These are phyloP conservation scores for Xiphorhynchus elegans DNA, from an alignment of 2,113 vertebrate genomes.

Conservation along the genomic window DNA sequence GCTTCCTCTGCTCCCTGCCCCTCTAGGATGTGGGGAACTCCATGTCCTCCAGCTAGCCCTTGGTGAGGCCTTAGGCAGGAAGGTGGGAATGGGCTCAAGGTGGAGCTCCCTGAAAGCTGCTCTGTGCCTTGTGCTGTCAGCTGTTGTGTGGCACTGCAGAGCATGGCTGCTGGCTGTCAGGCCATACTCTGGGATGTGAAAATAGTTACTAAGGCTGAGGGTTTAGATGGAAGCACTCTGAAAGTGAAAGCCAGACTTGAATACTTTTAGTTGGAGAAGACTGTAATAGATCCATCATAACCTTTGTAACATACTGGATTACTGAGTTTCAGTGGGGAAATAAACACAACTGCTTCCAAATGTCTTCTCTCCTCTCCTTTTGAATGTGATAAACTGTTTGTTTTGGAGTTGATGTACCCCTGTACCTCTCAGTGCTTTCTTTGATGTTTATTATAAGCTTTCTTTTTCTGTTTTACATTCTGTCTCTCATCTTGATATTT, in stretches of 20 bases:
- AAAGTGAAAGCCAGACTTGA: not conserved
- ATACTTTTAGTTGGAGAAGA: not conserved
- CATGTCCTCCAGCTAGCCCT: not conserved
- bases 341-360: not conserved
- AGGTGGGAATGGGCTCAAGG: not conserved
- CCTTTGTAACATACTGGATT: not conserved
- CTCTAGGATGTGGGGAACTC: not conserved
- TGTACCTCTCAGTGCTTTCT: not conserved
- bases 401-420: not conserved
- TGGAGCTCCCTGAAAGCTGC: not conserved
- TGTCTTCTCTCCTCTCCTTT: slow-evolving; percentile 6
- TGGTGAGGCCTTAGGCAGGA: not conserved
- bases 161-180: not conserved
- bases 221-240: not conserved
- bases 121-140: not conserved
- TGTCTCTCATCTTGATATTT: not conserved
- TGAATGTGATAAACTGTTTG: not conserved
- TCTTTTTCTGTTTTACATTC: not conserved
- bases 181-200: not conserved
- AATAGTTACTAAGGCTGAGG: not conserved
- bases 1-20: not conserved
- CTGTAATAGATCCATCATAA: not conserved
- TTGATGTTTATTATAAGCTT: not conserved
- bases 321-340: not conserved
- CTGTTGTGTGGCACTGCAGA: not conserved